Conservation (phyloP, 2,888 invertebrate species). For the Erebia palarica region DNA sequence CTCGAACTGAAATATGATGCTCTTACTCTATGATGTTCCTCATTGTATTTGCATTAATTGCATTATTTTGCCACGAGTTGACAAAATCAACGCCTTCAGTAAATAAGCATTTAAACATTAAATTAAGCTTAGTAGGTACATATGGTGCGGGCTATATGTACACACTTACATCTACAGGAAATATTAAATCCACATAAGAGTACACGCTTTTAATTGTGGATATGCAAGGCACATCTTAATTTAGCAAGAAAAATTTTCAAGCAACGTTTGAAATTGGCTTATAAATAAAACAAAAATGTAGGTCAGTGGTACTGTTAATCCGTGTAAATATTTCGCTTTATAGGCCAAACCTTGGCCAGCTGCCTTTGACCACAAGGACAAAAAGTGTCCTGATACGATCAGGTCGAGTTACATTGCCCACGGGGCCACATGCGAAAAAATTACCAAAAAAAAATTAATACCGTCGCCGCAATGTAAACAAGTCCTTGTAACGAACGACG, state of each 20-base stretch:
- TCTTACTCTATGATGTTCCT: too few relatives aligned
- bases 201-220: too few relatives aligned
- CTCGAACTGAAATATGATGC: too few relatives aligned
- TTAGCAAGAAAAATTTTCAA: not conserved
- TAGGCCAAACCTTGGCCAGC: slow-evolving; percentile 64
- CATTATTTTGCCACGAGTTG: too few relatives aligned
- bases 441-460: slow-evolving; percentile 54
- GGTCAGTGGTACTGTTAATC: slow-evolving; percentile 32
- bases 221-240: not conserved
- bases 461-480: slow-evolving; percentile 65
- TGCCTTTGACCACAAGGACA: slow-evolving; percentile 77
- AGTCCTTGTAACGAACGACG: slow-evolving; percentile 49
- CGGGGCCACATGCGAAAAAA: slow-evolving; percentile 65
- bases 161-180: too few relatives aligned
- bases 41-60: too few relatives aligned
- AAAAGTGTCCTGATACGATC: slow-evolving; percentile 78
- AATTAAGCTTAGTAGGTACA: too few relatives aligned
- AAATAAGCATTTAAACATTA: too few relatives aligned
- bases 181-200: too few relatives aligned
- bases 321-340: slow-evolving; percentile 59
- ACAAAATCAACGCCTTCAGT: too few relatives aligned
- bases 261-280: not conserved
- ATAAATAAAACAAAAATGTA: slow-evolving; percentile 33
- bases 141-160: too few relatives aligned
- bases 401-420: slow-evolving; percentile 78